A percentile compares a stretch with the other conserved stretches of the same genome.
Conservation (phyloP, 2,797 vertebrate genomes). For the Thaleichthys pacificus region DNA sequence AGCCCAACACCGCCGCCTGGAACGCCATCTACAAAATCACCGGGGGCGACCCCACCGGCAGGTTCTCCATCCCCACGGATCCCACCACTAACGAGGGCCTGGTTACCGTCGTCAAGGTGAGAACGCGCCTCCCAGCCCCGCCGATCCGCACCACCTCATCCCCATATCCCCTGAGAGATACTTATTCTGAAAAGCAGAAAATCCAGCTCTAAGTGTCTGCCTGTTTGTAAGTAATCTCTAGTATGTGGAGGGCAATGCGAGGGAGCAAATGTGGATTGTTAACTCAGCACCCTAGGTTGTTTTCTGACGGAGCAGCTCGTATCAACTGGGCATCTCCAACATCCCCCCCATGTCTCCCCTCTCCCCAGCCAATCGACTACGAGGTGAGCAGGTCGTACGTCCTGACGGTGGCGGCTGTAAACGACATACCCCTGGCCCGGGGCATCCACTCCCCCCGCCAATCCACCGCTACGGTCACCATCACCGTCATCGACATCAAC, state of each 20-base stretch:
- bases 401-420: constrained; percentile 90
- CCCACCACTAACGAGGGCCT: constrained; percentile 92
- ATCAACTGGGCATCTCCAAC: background rate
- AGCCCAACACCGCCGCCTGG: constrained; percentile 91
- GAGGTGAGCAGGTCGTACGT: constrained; percentile 88
- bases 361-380: constrained; percentile 88
- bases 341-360: background rate
- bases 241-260: no score
- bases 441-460: constrained; percentile 92
- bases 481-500: constrained; percentile 91
- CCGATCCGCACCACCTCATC: background rate
- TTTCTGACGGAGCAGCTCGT: background rate
- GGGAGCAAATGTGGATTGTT: no score
- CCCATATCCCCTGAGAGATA: constrained; percentile 15
- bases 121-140: background rate
- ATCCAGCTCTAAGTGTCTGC: background rate
- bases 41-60: constrained; percentile 85
- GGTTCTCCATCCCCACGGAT: constrained; percentile 91
- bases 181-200: constrained; percentile 5
- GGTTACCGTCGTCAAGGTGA: constrained; percentile 95
- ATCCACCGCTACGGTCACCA: constrained; percentile 94
- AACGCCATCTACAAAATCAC: constrained; percentile 89
- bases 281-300: no score
- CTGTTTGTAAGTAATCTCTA: background rate
- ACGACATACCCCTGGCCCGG: constrained; percentile 89